Evolutionary conservation across 2,113 vertebrate species (phyloP).

Genomic region (Ifrita kowaldi): DNA sequence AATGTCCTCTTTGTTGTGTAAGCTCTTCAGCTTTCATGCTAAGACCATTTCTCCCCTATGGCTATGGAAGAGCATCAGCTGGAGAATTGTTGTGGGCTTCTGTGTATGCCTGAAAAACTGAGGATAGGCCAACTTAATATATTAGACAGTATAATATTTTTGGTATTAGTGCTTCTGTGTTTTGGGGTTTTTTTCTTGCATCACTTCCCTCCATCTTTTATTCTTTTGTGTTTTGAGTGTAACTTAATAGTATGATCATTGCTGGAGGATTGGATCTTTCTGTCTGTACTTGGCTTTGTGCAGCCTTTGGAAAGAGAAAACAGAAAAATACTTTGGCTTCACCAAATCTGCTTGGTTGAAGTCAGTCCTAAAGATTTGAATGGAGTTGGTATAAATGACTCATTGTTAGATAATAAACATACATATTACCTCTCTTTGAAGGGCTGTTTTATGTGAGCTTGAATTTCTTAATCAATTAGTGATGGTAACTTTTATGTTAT

Average conservation of each 20-base stretch:
- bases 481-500: neutral
- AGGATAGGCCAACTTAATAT: neutral
- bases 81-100: neutral
- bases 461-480: neutral
- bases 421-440: neutral
- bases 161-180: neutral
- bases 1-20: neutral
- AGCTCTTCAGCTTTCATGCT: neutral
- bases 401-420: neutral
- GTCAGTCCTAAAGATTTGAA: neutral
- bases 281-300: neutral
- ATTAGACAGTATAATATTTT: neutral
- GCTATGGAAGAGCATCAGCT: neutral
- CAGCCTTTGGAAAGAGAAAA: neutral
- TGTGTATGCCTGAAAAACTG: neutral
- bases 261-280: neutral
- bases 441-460: neutral
- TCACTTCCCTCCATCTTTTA: rapidly evolving
- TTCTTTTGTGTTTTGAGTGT: neutral
- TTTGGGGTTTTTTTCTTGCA: neutral
- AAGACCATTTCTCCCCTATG: neutral
- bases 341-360: neutral
- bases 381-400: neutral
- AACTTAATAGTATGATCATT: neutral
- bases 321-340: neutral